Conservation (phyloP, 2,797 vertebrate genomes). For the Smutsia gigantea region DNA sequence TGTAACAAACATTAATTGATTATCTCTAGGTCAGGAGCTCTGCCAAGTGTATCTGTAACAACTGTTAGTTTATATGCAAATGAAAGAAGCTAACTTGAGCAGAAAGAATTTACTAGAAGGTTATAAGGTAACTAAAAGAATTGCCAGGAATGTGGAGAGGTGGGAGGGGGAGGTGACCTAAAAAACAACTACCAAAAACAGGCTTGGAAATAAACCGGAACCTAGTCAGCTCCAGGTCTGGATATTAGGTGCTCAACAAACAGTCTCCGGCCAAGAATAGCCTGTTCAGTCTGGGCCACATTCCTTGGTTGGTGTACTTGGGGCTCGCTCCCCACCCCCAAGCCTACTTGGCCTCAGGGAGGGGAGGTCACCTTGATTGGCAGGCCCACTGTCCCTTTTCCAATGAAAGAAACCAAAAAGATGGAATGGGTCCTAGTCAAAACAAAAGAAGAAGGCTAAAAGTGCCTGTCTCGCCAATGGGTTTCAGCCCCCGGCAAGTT, state of each 20-base stretch:
- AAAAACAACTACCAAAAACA: not conserved
- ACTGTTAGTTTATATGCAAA: conserved; percentile 50
- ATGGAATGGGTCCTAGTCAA: not conserved
- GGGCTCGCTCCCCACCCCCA: fast-evolving
- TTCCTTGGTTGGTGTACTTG: not conserved
- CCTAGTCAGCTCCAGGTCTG: not conserved
- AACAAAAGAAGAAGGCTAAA: not conserved
- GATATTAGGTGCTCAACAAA: not conserved
- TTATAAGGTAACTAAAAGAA: conserved; percentile 18
- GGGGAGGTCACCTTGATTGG: not conserved
- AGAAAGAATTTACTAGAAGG: conserved; percentile 42
- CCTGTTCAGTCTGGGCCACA: not conserved
- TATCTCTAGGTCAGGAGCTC: conserved; percentile 38
- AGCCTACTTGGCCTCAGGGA: not conserved
- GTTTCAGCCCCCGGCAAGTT: no score
- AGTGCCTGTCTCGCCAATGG: not conserved
- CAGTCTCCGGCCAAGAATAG: not conserved
- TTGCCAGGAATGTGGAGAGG: not conserved
- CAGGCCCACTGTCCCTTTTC: not conserved
- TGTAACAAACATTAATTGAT: conserved; percentile 52
- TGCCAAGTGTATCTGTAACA: conserved; percentile 54
- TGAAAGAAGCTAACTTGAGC: conserved; percentile 17
- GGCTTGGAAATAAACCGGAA: not conserved
- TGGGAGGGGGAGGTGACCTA: no score
- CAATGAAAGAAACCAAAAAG: not conserved